Evolutionary conservation across 2,113 vertebrate species (phyloP).

Genomic region (Anthoscopus minutus): DNA sequence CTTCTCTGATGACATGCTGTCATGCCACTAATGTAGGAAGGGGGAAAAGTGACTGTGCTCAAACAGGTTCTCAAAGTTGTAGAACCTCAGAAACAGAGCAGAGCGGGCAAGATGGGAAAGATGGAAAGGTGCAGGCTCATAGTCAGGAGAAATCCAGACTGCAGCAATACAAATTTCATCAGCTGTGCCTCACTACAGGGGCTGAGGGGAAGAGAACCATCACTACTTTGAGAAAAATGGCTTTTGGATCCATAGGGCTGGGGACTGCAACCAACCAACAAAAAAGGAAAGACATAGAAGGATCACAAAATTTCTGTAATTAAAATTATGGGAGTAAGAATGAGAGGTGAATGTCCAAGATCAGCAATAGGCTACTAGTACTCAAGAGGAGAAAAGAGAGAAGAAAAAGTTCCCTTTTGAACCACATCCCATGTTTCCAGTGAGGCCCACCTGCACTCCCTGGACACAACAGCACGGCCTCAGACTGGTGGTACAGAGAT

Average conservation of each 20-base stretch:
- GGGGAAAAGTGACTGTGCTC: background rate
- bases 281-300: background rate
- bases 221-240: background rate
- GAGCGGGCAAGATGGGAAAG: background rate
- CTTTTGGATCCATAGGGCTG: background rate
- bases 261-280: background rate
- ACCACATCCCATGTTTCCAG: background rate
- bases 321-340: background rate
- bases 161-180: background rate
- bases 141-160: background rate
- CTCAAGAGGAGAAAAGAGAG: background rate
- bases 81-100: background rate
- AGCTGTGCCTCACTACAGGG: background rate
- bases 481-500: background rate
- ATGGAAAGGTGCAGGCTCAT: background rate
- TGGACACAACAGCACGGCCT: accelerated
- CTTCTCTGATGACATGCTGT: background rate
- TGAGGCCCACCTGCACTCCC: background rate
- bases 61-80: background rate
- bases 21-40: background rate
- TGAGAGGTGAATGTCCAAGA: background rate
- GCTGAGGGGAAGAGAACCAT: background rate
- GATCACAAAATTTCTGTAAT: background rate
- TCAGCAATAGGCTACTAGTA: background rate
- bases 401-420: background rate